These are phyloP conservation scores for Holothuria scabra DNA, from an alignment of 53 echinoderm and acorn worm genomes.

Conservation along the genomic window DNA sequence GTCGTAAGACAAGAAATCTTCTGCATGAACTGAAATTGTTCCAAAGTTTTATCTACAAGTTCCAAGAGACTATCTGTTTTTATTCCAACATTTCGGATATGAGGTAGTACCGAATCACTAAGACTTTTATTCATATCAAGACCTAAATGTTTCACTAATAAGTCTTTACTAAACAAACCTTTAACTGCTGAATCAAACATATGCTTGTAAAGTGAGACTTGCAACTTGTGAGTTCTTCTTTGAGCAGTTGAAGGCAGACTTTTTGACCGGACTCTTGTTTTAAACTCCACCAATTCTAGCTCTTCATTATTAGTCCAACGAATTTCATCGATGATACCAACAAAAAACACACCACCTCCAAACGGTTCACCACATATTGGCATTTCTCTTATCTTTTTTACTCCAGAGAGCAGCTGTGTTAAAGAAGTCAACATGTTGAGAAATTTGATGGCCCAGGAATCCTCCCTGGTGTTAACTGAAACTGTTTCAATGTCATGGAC, in stretches of 20 bases:
- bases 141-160: conserved; percentile 44
- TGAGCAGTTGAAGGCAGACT: conserved; percentile 66
- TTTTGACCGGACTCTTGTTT: conserved; percentile 70
- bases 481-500: conserved; percentile 78
- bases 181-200: conserved; percentile 78
- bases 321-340: conserved; percentile 87
- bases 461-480: conserved; percentile 65
- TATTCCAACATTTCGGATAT: conserved; percentile 42
- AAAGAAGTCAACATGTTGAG: conserved; percentile 77
- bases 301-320: conserved; percentile 65
- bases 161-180: conserved; percentile 59
- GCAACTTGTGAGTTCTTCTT: conserved; percentile 74
- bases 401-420: conserved; percentile 54
- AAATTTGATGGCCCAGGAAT: conserved; percentile 75
- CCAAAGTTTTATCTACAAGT: conserved; percentile 57
- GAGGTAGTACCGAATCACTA: conserved; percentile 56
- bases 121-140: conserved; percentile 62
- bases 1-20: conserved; percentile 69
- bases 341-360: conserved; percentile 59
- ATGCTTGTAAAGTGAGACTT: conserved; percentile 85
- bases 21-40: conserved; percentile 78
- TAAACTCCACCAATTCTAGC: conserved; percentile 89
- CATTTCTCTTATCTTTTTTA: conserved; percentile 71
- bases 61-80: conserved; percentile 57
- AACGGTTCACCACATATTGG: conserved; percentile 81